A percentile compares a stretch with the other conserved stretches of the same genome.
Conservation (phyloP, 2,113 vertebrate species). For the Xenopus tropicalis region UCB_Xtro_10.0 CM004445.2:139682001-139682500, state of each 20-base stretch:
- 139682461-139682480: conserved; percentile 46
- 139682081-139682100: too few species aligned
- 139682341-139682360: neutral
- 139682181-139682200: neutral
- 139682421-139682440: neutral
- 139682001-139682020: neutral
- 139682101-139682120: too few species aligned
- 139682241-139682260: neutral
- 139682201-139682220: conserved; percentile 41
- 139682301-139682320: too few species aligned
- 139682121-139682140: too few species aligned
- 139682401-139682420: too few species aligned
- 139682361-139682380: neutral
- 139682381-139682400: too few species aligned
- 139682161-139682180: too few species aligned
- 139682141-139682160: too few species aligned
- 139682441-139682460: neutral
- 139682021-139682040: neutral
- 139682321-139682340: neutral
- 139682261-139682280: too few species aligned
- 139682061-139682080: too few species aligned
- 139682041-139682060: too few species aligned
- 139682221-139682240: conserved; percentile 5
- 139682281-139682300: too few species aligned
- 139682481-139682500: conserved; percentile 57